These are phyloP conservation scores for Smutsia temminckii DNA, from an alignment of 2,797 vertebrate genomes.

Conservation along the genomic window DNA sequence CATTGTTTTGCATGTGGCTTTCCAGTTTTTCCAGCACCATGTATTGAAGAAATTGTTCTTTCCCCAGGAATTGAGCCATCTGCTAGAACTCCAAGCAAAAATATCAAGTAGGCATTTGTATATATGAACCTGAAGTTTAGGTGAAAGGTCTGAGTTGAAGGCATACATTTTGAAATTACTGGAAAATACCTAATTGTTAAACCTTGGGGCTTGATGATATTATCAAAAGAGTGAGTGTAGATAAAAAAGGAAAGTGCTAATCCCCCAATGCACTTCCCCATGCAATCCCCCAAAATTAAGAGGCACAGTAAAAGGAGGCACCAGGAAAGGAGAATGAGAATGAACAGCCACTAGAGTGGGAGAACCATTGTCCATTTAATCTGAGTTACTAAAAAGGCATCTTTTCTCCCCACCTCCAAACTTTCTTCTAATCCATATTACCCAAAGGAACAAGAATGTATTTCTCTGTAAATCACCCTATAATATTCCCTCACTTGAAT, in stretches of 20 bases:
- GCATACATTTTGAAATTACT: neutral
- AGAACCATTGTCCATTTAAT: neutral
- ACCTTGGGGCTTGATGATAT: neutral
- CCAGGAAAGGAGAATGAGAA: neutral
- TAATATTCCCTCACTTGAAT: neutral
- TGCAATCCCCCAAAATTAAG: neutral
- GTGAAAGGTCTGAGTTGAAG: neutral
- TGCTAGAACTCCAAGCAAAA: neutral
- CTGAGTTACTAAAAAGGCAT: fast-evolving
- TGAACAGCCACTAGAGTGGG: neutral
- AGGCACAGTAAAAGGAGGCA: neutral
- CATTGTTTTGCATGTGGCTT: neutral
- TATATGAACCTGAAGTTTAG: neutral
- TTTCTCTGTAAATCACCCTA: neutral
- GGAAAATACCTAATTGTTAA: conserved; percentile 3
- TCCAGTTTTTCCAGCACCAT: neutral
- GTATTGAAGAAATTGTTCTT: neutral
- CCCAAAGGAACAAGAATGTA: neutral
- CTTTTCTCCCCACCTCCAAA: neutral
- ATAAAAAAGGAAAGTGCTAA: neutral
- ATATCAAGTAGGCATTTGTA: neutral
- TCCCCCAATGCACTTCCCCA: too few species aligned
- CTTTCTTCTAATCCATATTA: neutral
- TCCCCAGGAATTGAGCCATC: neutral
- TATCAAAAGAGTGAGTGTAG: neutral